A percentile compares a stretch with the other conserved stretches of the same genome.
Evolutionary conservation across 2,797 vertebrate genomes (phyloP).

Genomic region (Danio jaintianensis): DNA sequence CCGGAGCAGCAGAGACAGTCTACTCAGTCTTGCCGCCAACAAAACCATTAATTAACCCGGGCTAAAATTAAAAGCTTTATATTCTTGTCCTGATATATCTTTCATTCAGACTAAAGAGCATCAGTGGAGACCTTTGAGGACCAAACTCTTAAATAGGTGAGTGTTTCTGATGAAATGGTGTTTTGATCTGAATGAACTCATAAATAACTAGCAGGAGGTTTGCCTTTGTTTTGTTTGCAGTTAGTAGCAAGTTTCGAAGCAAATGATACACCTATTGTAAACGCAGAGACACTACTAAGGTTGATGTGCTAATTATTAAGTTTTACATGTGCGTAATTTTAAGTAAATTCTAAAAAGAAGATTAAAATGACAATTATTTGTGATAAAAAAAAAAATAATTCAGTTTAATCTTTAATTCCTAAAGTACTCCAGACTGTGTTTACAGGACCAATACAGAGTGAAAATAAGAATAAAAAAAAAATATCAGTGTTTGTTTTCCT

Average conservation of each 20-base stretch:
- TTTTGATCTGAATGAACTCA: not conserved
- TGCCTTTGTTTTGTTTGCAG: not conserved
- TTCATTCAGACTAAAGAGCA: not conserved
- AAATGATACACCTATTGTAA: not conserved
- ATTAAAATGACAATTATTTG: not conserved
- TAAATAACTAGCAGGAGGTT: not conserved
- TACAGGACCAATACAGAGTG: not conserved
- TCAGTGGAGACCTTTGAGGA: not conserved
- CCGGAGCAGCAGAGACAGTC: slow-evolving; percentile 16
- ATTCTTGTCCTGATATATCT: slow-evolving; percentile 7
- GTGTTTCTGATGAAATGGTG: not conserved
- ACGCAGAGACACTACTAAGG: not conserved
- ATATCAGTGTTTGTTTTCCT: not conserved
- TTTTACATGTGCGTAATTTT: not conserved
- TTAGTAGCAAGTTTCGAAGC: not conserved
- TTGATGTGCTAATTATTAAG: not conserved
- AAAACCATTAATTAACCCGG: slow-evolving; percentile 22
- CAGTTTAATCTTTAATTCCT: not conserved
- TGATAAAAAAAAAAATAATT: too few relatives aligned
- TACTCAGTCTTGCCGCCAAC: slow-evolving; percentile 33
- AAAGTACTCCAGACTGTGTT: not conserved
- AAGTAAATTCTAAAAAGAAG: not conserved
- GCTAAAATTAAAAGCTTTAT: slow-evolving; percentile 32
- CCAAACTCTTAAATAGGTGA: not conserved
- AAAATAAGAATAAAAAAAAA: not conserved